phyloP scores from a whole-genome alignment of 2,113 vertebrate species.

The Ceyx cyanopectus region DNA sequence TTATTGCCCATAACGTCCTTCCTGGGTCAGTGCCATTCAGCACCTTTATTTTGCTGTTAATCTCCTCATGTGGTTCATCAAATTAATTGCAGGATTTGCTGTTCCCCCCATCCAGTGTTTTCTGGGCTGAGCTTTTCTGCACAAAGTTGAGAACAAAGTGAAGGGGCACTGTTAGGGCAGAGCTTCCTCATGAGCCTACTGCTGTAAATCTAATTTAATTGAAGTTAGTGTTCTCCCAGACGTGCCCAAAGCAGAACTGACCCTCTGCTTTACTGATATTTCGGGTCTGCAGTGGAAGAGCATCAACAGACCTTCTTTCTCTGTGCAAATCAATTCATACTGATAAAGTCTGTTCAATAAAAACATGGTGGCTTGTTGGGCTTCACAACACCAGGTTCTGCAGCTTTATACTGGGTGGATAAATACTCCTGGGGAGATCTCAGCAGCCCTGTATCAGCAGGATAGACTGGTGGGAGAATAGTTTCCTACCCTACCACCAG shows the following conservation, averaged over 20 bases:
- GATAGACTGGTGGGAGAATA: neutral
- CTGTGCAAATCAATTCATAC: neutral
- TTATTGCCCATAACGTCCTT: neutral
- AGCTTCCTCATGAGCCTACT: neutral
- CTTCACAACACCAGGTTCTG: neutral
- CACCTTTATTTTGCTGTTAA: neutral
- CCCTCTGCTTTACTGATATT: neutral
- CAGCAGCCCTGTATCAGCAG: rapidly evolving
- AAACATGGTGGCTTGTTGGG: neutral
- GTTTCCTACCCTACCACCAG: neutral
- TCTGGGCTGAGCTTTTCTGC: neutral
- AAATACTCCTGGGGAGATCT: neutral
- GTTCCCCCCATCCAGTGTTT: neutral
- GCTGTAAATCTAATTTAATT: neutral
- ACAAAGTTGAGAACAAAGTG: neutral
- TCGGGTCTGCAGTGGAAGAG: neutral
- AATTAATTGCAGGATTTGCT: neutral
- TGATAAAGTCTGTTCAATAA: neutral
- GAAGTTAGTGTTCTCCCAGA: neutral
- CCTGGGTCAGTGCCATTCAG: neutral
- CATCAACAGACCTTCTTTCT: neutral
- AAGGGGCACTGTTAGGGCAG: neutral
- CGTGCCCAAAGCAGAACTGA: neutral
- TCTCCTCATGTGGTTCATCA: neutral
- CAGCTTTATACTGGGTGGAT: neutral